Evolutionary conservation across 2,888 invertebrate species (phyloP), one percentile per base, ranked within the genome.

Genomic region (Harpagoxenus sublaevis): DNA sequence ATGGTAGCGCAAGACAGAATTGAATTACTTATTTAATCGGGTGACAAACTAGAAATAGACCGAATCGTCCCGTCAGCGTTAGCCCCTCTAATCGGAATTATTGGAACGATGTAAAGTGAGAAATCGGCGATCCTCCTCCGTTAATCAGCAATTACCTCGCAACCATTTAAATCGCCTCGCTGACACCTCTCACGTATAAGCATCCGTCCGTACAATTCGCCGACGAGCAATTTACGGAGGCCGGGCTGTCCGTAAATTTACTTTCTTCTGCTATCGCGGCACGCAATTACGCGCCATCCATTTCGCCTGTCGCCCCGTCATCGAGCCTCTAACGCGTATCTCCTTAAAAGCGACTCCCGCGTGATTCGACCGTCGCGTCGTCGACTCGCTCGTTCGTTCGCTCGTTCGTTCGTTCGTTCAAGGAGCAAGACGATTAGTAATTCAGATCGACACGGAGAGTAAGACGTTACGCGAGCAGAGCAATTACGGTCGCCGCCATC

Each of bases 401-500:
- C 66, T 82, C 85, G 18, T 0, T 51, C 70, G 45, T 1, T 63
- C 71, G 31, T 23, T 53, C 71, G 71, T 87, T 87, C 81, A 51
- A 83, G 86, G 68, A 78, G 68, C 68, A 28, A 39, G 73, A 73
- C 91, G 91, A 93, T 92, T 92, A 92, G 91, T 90, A 89, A 93
- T 93, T 93, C 92, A 89, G 87, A 90, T 87, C 87, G 78, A 68
- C 87, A 82, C 79, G 60, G 75, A 85, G 73, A 93, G 90, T 93
- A 89, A 93, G 93, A 93, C 91, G 92, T 93, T 92, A 92, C 90
- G 85, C 86, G 89, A 84, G 42, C 74, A 68, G 55, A 85, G 90
- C 75, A 89, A 89, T 90, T 90, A 84, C 87, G 71, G 55, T 68
- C n/a, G 89, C 5, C n/a, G 55, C 53, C 15, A 35, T 84, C 86